Evolutionary conservation across 2,113 vertebrate genomes (phyloP), one percentile per base, ranked within the genome.

Genomic region (Larimichthys crocea): DNA sequence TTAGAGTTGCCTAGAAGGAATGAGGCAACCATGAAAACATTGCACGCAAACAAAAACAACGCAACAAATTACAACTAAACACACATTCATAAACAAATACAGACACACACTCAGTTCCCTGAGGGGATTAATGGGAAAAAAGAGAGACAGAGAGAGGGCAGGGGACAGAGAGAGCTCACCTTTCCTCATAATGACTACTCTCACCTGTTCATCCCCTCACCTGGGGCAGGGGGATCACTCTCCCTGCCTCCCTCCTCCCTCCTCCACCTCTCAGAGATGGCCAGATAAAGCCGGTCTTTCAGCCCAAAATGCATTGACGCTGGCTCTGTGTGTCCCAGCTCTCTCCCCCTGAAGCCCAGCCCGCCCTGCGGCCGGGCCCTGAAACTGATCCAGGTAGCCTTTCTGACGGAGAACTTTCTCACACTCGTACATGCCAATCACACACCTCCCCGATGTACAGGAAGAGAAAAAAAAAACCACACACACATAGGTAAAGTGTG

Each of bases 121-220:
- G 68, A 85, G 66, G 79, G 92, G 83, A 88, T 89, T 88, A 88
- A 80, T 26, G 56, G 53, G 53, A 86, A 82, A 89, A 79, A 63
- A 79, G 83, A 76, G 63, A 80, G 75, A 61, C 42, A 46, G 60
- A 84, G 82, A 56, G 79, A 89, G 85, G 80, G 88, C 63, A 80
- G 56, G 83, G 83, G 84, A 89, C 62, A 85, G 80, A 86, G 12
- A 79, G 87, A 89, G 94, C 93, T 95, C 94, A 94, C 87, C 91
- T 95, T 95, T 94, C 93, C 86, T 93, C 85, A 92, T 93, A 93
- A 95, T 94, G 90, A 92, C 91, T 89, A 61, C 19, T 69, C 88
- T 95, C 95, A 95, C 93, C 93, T 95, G 94, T 94, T 93, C 86
- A 92, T 94, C 90, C 87, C 93, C 86, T 95, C 93, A 95, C 94